A percentile compares a stretch with the other conserved stretches of the same genome.
Evolutionary conservation across 2,888 invertebrate genomes (phyloP).

Genomic region (Trachelus tabidus): DNA sequence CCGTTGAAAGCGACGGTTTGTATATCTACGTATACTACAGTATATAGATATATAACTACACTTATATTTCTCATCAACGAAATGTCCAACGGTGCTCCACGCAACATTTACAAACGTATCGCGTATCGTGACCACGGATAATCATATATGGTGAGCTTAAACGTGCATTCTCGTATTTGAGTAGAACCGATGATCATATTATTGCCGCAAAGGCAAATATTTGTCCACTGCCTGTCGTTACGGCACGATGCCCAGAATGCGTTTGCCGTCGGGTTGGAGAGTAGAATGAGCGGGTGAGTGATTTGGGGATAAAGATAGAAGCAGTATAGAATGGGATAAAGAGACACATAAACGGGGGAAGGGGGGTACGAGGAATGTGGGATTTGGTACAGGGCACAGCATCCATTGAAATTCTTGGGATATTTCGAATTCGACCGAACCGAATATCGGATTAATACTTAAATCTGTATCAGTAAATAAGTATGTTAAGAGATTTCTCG

Average conservation of each 20-base stretch:
- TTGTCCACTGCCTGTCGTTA: conserved; percentile 20
- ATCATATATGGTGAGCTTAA: conserved; percentile 7
- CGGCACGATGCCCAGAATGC: neutral
- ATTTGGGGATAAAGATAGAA: neutral
- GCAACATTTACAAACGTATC: conserved; percentile 37
- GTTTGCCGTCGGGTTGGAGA: neutral
- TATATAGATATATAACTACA: neutral
- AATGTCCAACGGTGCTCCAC: neutral
- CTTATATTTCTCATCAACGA: neutral
- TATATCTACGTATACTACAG: neutral
- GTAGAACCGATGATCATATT: conserved; percentile 36
- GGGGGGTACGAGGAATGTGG: neutral
- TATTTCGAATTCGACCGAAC: neutral
- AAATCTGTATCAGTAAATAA: neutral
- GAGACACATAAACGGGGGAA: neutral
- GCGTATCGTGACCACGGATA: conserved; percentile 29
- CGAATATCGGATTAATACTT: neutral
- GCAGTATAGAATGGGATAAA: neutral
- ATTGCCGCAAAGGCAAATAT: conserved; percentile 39
- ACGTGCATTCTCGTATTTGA: conserved; percentile 30
- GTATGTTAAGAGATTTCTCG: neutral
- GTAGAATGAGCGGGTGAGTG: neutral
- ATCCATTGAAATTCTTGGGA: neutral
- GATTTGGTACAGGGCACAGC: neutral
- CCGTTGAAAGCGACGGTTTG: neutral